phyloP scores from a whole-genome alignment of 1,140 invertebrate genomes.

The Lerema accius region DNA sequence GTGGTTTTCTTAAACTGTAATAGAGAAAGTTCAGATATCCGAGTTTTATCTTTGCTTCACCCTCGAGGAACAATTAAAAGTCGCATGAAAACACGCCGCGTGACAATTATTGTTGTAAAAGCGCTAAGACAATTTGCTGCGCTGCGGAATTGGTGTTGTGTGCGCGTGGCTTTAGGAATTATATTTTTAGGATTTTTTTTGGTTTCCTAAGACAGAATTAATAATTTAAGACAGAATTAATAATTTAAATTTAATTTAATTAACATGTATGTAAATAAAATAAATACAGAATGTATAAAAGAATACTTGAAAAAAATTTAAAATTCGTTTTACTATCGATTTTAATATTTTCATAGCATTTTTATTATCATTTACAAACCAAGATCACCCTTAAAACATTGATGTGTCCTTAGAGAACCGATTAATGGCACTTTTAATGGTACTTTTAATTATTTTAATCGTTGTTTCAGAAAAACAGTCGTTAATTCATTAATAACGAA shows the following conservation, averaged over 20 bases:
- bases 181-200: too few relatives aligned
- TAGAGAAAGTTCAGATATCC: constrained; percentile 79
- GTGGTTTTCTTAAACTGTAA: constrained; percentile 80
- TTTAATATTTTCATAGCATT: constrained; percentile 26
- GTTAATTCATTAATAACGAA: constrained; percentile 77
- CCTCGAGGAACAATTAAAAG: constrained; percentile 82
- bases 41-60: constrained; percentile 78
- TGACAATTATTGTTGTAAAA: constrained; percentile 75
- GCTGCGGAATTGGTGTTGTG: constrained; percentile 34
- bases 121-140: constrained; percentile 47
- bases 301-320: too few relatives aligned
- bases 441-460: constrained; percentile 81
- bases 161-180: constrained; percentile 8
- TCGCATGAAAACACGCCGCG: constrained; percentile 60
- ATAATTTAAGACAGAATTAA: too few relatives aligned
- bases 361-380: constrained; percentile 54
- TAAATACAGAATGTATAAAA: too few relatives aligned
- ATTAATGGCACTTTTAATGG: constrained; percentile 77
- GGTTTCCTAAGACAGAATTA: too few relatives aligned
- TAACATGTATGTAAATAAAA: too few relatives aligned
- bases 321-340: too few relatives aligned
- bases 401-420: constrained; percentile 73
- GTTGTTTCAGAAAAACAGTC: constrained; percentile 69
- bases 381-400: constrained; percentile 63
- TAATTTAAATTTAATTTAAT: too few relatives aligned